Evolutionary conservation across 2,113 vertebrate species (phyloP).

Genomic region (Oncorhynchus tshawytscha): DNA sequence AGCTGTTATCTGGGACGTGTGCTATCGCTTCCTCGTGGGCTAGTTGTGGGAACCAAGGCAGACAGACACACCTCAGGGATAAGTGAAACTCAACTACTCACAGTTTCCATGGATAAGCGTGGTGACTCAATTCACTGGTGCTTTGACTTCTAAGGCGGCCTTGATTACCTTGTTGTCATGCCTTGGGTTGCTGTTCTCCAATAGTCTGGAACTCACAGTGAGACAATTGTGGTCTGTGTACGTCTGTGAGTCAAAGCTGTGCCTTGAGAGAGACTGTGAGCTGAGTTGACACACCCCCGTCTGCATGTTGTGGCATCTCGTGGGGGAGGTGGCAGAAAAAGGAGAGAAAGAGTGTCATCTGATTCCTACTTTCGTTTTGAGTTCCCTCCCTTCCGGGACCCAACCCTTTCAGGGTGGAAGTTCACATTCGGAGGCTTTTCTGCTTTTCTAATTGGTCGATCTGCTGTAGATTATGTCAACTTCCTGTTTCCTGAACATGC

Average conservation of each 20-base stretch:
- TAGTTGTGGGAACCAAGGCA: too few relatives aligned
- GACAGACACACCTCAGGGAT: background rate
- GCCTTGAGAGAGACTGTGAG: background rate
- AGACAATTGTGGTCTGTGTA: background rate
- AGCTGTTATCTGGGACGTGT: background rate
- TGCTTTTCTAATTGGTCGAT: slow-evolving; percentile 47
- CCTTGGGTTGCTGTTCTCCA: background rate
- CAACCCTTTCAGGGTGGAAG: slow-evolving; percentile 48
- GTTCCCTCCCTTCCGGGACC: slow-evolving; percentile 42
- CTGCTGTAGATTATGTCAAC: slow-evolving; percentile 30
- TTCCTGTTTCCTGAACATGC: slow-evolving; percentile 62
- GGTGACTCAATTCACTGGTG: background rate
- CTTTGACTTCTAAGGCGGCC: background rate
- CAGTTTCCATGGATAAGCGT: background rate
- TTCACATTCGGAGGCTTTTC: slow-evolving; percentile 48
- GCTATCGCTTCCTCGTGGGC: background rate
- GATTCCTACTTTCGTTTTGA: slow-evolving; percentile 70
- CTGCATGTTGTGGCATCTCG: background rate
- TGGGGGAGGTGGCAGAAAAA: slow-evolving; percentile 4
- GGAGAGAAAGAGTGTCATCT: slow-evolving; percentile 53
- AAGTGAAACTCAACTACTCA: background rate
- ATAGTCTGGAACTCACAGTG: background rate
- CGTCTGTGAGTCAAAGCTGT: background rate
- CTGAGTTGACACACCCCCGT: slow-evolving; percentile 7
- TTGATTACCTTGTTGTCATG: too few relatives aligned